phyloP scores from a whole-genome alignment of 2,797 vertebrate species.

The Neosalanx taihuensis region DNA sequence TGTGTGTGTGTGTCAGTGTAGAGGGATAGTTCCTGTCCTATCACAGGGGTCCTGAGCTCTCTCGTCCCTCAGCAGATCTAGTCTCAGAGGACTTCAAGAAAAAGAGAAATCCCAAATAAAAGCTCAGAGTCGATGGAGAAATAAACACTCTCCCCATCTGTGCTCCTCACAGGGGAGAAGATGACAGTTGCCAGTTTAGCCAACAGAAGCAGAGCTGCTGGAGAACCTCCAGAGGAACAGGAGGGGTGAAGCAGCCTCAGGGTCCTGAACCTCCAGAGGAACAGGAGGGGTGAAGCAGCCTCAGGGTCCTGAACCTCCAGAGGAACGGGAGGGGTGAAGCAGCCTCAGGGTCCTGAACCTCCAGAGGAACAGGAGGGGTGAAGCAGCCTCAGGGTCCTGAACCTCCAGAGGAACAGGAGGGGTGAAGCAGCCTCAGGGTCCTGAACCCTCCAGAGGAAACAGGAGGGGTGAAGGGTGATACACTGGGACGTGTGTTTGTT shows the following conservation, averaged over 20 bases:
- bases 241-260: too few species aligned
- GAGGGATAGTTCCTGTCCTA: slow-evolving; percentile 9
- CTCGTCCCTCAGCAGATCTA: neutral
- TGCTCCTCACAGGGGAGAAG: slow-evolving; percentile 6
- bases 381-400: too few species aligned
- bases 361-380: too few species aligned
- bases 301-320: too few species aligned
- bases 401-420: too few species aligned
- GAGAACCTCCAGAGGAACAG: neutral
- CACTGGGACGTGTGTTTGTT: neutral
- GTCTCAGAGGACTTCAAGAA: slow-evolving; percentile 6
- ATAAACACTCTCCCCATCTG: slow-evolving; percentile 31
- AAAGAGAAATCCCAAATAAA: neutral
- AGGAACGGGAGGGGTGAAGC: too few species aligned
- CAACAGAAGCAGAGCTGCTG: slow-evolving; percentile 12
- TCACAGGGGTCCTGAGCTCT: neutral
- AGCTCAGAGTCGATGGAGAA: slow-evolving; percentile 8
- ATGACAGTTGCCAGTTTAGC: slow-evolving; percentile 8
- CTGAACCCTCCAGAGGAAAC: too few species aligned
- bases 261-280: too few species aligned
- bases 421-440: too few species aligned
- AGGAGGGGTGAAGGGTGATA: neutral
- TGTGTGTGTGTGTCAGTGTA: slow-evolving; percentile 2
- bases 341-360: too few species aligned
- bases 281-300: too few species aligned